Percentiles rank a stretch among this genome's conserved stretches.
Evolutionary conservation across 1,140 invertebrate species (phyloP).

Genomic region (Drosophila micromelanica): DNA sequence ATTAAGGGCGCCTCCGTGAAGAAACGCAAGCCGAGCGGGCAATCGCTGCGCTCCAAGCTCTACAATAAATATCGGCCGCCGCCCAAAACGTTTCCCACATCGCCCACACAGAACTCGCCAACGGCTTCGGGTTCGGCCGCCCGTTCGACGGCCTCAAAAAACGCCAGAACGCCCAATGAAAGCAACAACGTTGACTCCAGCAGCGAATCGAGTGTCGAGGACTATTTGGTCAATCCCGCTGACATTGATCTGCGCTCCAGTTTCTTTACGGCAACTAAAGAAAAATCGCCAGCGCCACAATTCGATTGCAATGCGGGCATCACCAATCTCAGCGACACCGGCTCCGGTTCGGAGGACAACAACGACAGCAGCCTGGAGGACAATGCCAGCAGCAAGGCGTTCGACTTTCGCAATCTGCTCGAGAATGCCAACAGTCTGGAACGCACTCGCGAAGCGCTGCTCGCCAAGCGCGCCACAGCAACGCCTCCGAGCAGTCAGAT

Average conservation of each 20-base stretch:
- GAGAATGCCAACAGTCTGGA: conserved; percentile 83
- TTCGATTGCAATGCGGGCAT: conserved; percentile 83
- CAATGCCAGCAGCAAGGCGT: conserved; percentile 59
- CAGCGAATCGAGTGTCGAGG: conserved; percentile 81
- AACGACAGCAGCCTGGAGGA: conserved; percentile 75
- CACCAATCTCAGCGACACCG: conserved; percentile 67
- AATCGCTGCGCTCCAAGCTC: conserved; percentile 77
- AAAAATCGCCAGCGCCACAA: conserved; percentile 67
- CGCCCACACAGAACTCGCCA: conserved; percentile 70
- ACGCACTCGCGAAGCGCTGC: conserved; percentile 66
- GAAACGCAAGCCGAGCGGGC: conserved; percentile 73
- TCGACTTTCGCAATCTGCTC: conserved; percentile 76
- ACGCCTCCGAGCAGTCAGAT: conserved; percentile 27
- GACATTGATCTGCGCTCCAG: conserved; percentile 78
- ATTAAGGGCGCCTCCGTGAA: conserved; percentile 70
- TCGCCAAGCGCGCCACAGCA: conserved; percentile 55
- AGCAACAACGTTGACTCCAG: conserved; percentile 72
- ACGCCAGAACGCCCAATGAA: conserved; percentile 83
- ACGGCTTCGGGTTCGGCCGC: conserved; percentile 67
- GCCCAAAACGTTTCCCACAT: conserved; percentile 72
- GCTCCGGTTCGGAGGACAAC: conserved; percentile 78
- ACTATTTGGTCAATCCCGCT: conserved; percentile 81
- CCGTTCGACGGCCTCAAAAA: conserved; percentile 71
- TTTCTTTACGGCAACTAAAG: conserved; percentile 67
- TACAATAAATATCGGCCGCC: conserved; percentile 82